Evolutionary conservation across 2,888 invertebrate species (phyloP).

Genomic region (Suillia variegata): DNA sequence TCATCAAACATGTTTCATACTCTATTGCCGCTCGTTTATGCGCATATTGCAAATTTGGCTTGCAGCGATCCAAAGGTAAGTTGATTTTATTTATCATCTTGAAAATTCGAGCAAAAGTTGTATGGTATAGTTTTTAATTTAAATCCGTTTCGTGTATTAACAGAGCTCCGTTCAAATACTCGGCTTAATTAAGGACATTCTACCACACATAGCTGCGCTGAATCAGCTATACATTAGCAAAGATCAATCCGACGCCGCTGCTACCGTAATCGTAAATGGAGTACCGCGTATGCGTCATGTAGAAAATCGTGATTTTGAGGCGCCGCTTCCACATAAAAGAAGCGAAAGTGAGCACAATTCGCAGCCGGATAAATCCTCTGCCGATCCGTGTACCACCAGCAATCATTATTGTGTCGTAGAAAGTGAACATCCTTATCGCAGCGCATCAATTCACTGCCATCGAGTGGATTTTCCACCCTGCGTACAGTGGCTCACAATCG

Average conservation of each 20-base stretch:
- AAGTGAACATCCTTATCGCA: slow-evolving; percentile 96
- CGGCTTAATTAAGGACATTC: slow-evolving; percentile 82
- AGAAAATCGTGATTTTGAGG: slow-evolving; percentile 24
- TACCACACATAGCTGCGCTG: slow-evolving; percentile 86
- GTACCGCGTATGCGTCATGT: slow-evolving; percentile 10
- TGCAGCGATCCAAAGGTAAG: slow-evolving; percentile 80
- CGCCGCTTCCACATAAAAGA: slow-evolving; percentile 15
- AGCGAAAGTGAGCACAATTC: slow-evolving; percentile 10
- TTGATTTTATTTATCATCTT: not conserved
- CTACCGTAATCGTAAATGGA: slow-evolving; percentile 52
- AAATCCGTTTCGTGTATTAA: slow-evolving; percentile 27
- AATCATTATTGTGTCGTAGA: slow-evolving; percentile 91
- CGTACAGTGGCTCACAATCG: slow-evolving; percentile 90
- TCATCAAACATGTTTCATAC: slow-evolving; percentile 70
- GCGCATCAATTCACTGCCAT: slow-evolving; percentile 80
- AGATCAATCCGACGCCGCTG: slow-evolving; percentile 45
- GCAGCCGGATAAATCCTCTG: slow-evolving; percentile 21
- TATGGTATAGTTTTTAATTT: too few species aligned
- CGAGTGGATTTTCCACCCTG: slow-evolving; percentile 86
- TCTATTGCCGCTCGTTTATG: slow-evolving; percentile 81
- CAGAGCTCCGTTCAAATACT: slow-evolving; percentile 86
- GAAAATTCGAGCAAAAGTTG: not conserved
- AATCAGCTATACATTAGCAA: slow-evolving; percentile 68
- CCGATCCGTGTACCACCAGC: slow-evolving; percentile 69
- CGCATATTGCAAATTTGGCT: slow-evolving; percentile 79